Evolutionary conservation across 2,113 vertebrate genomes (phyloP).

Genomic region (Scomber scombrus): DNA sequence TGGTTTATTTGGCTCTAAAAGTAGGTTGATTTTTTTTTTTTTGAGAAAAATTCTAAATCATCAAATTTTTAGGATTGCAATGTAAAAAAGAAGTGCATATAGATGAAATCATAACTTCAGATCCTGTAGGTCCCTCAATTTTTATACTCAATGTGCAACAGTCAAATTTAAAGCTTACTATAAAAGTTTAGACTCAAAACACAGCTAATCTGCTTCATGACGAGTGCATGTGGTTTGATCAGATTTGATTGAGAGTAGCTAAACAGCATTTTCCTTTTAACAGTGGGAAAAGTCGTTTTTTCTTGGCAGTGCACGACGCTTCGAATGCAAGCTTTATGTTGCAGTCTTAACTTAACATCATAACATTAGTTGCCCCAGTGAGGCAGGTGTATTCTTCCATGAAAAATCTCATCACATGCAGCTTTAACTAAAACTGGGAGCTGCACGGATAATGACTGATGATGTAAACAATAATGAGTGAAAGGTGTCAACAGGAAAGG

Average conservation of each 20-base stretch:
- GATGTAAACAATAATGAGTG: slow-evolving; percentile 12
- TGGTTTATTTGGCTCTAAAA: neutral
- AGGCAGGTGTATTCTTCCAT: neutral
- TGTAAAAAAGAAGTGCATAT: neutral
- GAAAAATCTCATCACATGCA: neutral
- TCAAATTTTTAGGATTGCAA: neutral
- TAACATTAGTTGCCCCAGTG: neutral
- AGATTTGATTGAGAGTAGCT: too few species aligned
- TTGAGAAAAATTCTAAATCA: neutral
- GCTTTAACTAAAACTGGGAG: slow-evolving; percentile 13
- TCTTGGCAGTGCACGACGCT: neutral
- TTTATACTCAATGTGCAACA: too few species aligned
- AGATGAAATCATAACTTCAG: too few species aligned
- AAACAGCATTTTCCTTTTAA: too few species aligned
- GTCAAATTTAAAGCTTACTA: too few species aligned
- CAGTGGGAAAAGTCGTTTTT: neutral
- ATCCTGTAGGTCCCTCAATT: neutral
- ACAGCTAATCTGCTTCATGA: too few species aligned
- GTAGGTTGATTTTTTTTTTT: neutral
- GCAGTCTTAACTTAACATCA: neutral
- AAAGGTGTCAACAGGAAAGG: slow-evolving; percentile 6
- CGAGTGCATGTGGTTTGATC: too few species aligned
- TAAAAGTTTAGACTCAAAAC: too few species aligned
- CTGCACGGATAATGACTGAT: neutral
- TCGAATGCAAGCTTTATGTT: neutral